Evolutionary conservation across 2,888 invertebrate genomes (phyloP).

Genomic region (Bombylius discolor): DNA sequence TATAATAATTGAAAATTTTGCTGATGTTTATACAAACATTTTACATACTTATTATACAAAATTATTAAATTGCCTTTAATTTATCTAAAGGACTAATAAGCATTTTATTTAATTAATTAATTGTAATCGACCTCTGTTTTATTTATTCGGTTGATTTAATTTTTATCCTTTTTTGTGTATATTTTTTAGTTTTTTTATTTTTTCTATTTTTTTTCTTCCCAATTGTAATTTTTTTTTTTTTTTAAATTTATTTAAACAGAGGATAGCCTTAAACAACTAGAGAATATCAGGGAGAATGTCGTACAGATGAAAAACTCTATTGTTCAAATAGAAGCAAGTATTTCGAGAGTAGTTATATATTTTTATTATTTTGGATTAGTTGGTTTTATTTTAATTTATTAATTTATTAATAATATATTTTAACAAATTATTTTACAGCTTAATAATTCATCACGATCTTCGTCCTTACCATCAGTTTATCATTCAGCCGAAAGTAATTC

Average conservation of each 20-base stretch:
- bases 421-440: constrained; percentile 13
- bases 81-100: too few relatives aligned
- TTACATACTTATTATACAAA: too few relatives aligned
- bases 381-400: background rate
- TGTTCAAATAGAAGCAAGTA: constrained; percentile 23
- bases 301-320: constrained; percentile 37
- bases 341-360: background rate
- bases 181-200: too few relatives aligned
- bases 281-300: constrained; percentile 36
- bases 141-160: background rate
- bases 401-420: background rate
- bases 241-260: constrained; percentile 18
- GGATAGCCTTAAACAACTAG: constrained; percentile 35
- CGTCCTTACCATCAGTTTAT: constrained; percentile 30
- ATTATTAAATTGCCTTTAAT: too few relatives aligned
- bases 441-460: constrained; percentile 20
- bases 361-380: background rate
- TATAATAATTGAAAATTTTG: too few relatives aligned
- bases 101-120: background rate
- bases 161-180: constrained; percentile 1
- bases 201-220: background rate
- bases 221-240: constrained; percentile 1
- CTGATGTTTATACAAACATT: too few relatives aligned
- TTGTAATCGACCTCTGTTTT: background rate
- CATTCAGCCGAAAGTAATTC: constrained; percentile 25